Conservation (phyloP, 1,140 invertebrate genomes). For the Leptinotarsa lineolata region DNA sequence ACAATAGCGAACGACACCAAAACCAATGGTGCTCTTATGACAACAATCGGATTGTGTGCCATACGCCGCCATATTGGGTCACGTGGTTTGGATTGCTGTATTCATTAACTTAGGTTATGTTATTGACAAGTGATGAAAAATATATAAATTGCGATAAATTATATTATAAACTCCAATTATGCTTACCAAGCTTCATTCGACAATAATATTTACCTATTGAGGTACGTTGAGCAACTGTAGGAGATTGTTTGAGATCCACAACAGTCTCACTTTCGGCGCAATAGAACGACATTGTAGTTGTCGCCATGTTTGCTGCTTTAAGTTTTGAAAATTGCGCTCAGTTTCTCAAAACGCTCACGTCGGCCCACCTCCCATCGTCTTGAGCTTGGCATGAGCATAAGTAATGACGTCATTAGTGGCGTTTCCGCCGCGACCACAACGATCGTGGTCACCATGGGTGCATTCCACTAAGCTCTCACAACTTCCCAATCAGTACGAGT, state of each 20-base stretch:
- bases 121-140: no score
- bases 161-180: constrained; percentile 24
- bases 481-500: no score
- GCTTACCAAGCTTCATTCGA: constrained; percentile 15
- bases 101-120: no score
- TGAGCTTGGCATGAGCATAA: constrained; percentile 10
- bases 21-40: no score
- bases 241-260: no score
- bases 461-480: no score
- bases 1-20: no score
- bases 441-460: neutral
- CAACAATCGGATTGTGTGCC: no score
- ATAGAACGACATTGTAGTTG: constrained; percentile 18
- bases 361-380: constrained; percentile 10
- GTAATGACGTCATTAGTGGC: neutral
- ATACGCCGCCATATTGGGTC: no score
- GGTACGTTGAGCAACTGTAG: neutral
- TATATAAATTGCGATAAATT: constrained; percentile 17
- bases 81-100: no score
- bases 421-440: no score
- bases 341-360: constrained; percentile 21
- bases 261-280: constrained; percentile 7
- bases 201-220: constrained; percentile 17
- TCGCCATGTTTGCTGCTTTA: constrained; percentile 16
- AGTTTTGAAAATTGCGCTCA: neutral